Evolutionary conservation across 2,113 vertebrate species (phyloP), one percentile per base, ranked within the genome.

Genomic region (Eupsittula cactorum): DNA sequence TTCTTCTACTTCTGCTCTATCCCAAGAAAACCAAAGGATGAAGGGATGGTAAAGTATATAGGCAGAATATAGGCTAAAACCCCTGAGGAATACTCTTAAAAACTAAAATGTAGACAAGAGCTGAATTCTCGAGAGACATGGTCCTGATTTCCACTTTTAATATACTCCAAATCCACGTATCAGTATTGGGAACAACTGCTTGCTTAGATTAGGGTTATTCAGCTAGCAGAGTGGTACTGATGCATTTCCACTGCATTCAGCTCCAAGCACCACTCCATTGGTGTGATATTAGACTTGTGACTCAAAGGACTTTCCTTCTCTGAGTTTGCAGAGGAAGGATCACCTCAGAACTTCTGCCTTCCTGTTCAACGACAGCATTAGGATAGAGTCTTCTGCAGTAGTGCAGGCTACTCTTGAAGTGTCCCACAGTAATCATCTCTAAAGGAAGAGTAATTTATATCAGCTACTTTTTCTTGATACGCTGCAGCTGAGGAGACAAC

Each of bases 401-500:
- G 11, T 7, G 35, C 82, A 67, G 78, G 57, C 8, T 6, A 1
- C 19, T 46, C 78, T 11, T 46, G 31, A 70, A 70, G 20, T 11
- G 33, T 27, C 68, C 69, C 49, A 11, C 68, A 75, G 46, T 7
- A 63, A 74, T 13, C 55, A 28, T 21, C 64, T 64, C 85, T 33
- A 86, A 81, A 57, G 44, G 42, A 79, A 73, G 28, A 82, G 31
- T 25, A 60, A 86, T 41, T 86, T 47, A 25, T 88, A 81, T 77
- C 7, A 90, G 85, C 79, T 68, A 67, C 37, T 88, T 83, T 27
- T 90, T 59, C 79, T 91, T 46, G 33, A 46, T 9, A 10, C 2
- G 37, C 83, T 79, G 83, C 91, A 94, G 92, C 91, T 94, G 86
- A 95, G 62, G 41, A 74, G 62, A 65, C 39, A 88, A 65, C 57